Conservation (phyloP, 2,113 vertebrate genomes). For the Sorex araneus region DNA sequence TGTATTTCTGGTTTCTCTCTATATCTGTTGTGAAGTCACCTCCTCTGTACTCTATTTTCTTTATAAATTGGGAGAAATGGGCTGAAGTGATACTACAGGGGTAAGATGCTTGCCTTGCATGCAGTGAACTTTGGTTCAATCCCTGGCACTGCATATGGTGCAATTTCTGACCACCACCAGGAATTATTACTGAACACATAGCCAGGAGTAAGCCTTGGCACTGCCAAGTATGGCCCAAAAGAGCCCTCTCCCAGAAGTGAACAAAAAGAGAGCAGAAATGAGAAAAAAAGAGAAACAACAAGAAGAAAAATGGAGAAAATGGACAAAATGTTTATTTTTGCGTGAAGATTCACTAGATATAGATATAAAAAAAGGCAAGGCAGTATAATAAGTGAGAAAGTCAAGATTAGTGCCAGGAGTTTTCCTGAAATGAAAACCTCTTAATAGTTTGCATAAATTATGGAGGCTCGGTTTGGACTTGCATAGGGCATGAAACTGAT, state of each 20-base stretch:
- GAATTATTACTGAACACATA: too few species aligned
- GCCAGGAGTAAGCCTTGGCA: too few species aligned
- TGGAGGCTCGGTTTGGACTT: not conserved
- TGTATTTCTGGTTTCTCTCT: not conserved
- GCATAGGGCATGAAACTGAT: not conserved
- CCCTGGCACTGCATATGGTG: too few species aligned
- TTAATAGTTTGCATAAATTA: not conserved
- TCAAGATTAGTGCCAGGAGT: not conserved
- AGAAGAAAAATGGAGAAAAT: too few species aligned
- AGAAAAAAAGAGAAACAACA: too few species aligned
- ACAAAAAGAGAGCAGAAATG: too few species aligned
- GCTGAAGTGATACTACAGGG: too few species aligned
- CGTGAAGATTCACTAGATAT: not conserved
- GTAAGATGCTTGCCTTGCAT: too few species aligned
- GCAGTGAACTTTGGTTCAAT: too few species aligned
- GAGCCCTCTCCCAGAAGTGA: too few species aligned
- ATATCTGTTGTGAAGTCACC: not conserved
- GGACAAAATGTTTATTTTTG: not conserved
- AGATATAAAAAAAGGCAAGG: not conserved
- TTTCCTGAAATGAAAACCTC: not conserved
- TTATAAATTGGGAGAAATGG: conserved; percentile 21
- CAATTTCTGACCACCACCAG: too few species aligned
- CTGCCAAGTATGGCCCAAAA: too few species aligned
- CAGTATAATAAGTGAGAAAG: not conserved
- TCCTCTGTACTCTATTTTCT: not conserved